These are phyloP conservation scores for Petrocephalus schoutedeni DNA, from an alignment of 2,797 vertebrate genomes.

Conservation along the genomic window DNA sequence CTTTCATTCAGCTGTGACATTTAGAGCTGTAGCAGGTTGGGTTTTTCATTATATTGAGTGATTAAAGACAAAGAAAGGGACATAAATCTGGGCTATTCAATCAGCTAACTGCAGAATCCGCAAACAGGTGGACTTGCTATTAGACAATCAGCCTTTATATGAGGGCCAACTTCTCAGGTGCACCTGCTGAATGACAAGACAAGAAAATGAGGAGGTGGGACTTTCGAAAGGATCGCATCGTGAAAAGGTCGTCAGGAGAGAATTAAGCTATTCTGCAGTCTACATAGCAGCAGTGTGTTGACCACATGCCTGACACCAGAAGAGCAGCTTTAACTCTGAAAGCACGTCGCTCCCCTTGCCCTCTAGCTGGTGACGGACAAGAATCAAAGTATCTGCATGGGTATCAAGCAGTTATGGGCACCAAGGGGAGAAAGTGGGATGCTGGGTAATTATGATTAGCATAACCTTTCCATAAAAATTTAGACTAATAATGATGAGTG, in stretches of 20 bases:
- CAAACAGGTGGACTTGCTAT: constrained; percentile 36
- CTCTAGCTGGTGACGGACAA: background rate
- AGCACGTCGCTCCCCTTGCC: background rate
- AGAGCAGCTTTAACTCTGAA: background rate
- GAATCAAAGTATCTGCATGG: background rate
- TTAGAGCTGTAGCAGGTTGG: constrained; percentile 32
- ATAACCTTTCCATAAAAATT: constrained; percentile 4
- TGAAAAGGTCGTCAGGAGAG: background rate
- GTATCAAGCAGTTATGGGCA: background rate
- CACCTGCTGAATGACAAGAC: constrained; percentile 10
- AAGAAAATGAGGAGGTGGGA: background rate
- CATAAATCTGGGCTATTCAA: constrained; percentile 36
- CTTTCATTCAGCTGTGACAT: constrained; percentile 35
- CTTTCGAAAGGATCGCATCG: background rate
- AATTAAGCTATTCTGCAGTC: background rate
- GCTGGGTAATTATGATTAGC: background rate
- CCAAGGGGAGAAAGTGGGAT: background rate
- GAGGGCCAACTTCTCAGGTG: background rate
- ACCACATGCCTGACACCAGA: background rate
- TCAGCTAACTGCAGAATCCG: constrained; percentile 40
- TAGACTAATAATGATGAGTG: constrained; percentile 8
- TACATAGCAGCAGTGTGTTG: background rate
- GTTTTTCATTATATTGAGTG: constrained; percentile 46
- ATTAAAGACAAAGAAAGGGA: constrained; percentile 46
- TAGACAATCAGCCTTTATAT: constrained; percentile 18